Evolutionary conservation across 2,888 invertebrate genomes (phyloP).

Genomic region (Drosophila ezoana): DNA sequence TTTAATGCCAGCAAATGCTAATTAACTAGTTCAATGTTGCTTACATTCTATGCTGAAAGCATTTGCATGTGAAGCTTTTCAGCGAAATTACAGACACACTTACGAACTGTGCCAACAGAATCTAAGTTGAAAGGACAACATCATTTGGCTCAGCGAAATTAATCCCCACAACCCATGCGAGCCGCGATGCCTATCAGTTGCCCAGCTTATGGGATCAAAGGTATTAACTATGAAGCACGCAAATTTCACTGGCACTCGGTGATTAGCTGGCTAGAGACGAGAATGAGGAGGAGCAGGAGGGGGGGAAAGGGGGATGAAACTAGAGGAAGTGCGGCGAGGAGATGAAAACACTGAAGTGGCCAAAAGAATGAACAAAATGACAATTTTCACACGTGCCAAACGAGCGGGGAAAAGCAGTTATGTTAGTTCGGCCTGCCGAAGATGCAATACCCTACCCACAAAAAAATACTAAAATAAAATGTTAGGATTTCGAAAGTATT

Average conservation of each 20-base stretch:
- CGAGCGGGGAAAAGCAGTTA: background rate
- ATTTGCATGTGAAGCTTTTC: background rate
- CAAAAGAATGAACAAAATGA: slow-evolving; percentile 41
- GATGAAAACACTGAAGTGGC: slow-evolving; percentile 12
- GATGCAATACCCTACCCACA: background rate
- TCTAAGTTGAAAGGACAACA: slow-evolving; percentile 11
- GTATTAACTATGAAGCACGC: slow-evolving; percentile 45
- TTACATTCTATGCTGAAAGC: background rate
- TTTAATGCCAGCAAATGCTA: no score
- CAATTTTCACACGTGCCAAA: slow-evolving; percentile 56
- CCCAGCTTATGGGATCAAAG: slow-evolving; percentile 50
- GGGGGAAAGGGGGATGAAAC: background rate
- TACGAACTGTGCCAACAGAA: background rate
- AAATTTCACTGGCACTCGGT: slow-evolving; percentile 49
- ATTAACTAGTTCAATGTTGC: no score
- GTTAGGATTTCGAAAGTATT: no score
- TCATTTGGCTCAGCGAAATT: slow-evolving; percentile 17
- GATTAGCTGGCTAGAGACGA: slow-evolving; percentile 43
- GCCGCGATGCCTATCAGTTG: slow-evolving; percentile 21
- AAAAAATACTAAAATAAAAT: no score
- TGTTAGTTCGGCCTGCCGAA: background rate
- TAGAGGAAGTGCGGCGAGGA: slow-evolving; percentile 2
- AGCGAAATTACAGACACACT: background rate
- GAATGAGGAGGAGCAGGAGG: background rate
- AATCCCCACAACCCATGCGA: slow-evolving; percentile 22